A percentile compares a stretch with the other conserved stretches of the same genome.
These are phyloP conservation scores for Muscicapa striata DNA, from an alignment of 2,797 vertebrate species.

Conservation along the genomic window DNA sequence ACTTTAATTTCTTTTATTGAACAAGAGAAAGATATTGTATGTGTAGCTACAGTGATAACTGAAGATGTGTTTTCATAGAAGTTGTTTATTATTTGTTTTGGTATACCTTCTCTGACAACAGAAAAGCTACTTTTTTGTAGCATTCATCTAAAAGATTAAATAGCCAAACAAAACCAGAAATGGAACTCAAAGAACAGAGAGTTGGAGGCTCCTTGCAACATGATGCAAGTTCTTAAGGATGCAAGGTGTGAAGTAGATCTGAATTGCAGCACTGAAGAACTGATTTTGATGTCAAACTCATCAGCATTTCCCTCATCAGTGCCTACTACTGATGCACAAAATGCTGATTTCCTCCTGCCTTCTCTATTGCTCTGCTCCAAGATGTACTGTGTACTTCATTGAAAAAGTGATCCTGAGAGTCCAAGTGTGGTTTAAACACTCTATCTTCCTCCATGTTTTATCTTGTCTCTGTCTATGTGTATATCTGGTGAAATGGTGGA, in stretches of 20 bases:
- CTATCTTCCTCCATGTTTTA: neutral
- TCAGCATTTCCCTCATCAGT: slow-evolving; percentile 37
- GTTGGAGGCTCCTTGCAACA: neutral
- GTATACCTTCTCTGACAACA: neutral
- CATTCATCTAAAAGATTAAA: neutral
- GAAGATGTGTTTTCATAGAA: neutral
- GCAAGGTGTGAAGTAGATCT: neutral
- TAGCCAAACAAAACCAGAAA: neutral
- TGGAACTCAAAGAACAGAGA: neutral
- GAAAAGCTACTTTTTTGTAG: neutral
- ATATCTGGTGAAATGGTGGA: neutral
- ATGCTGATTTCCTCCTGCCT: neutral
- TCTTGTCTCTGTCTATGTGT: neutral
- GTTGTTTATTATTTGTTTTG: neutral
- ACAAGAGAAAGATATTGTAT: neutral
- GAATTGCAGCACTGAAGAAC: slow-evolving; percentile 16
- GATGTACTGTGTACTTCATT: neutral
- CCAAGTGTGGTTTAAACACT: neutral
- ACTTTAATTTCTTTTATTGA: neutral
- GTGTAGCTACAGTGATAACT: neutral
- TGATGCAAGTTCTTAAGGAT: neutral
- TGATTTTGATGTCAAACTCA: slow-evolving; percentile 10
- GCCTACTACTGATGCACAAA: slow-evolving; percentile 27
- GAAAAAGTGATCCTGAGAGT: neutral
- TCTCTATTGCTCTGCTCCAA: neutral